phyloP scores from a whole-genome alignment of 2,888 invertebrate species.

The Leptopilina drosophilae region DNA sequence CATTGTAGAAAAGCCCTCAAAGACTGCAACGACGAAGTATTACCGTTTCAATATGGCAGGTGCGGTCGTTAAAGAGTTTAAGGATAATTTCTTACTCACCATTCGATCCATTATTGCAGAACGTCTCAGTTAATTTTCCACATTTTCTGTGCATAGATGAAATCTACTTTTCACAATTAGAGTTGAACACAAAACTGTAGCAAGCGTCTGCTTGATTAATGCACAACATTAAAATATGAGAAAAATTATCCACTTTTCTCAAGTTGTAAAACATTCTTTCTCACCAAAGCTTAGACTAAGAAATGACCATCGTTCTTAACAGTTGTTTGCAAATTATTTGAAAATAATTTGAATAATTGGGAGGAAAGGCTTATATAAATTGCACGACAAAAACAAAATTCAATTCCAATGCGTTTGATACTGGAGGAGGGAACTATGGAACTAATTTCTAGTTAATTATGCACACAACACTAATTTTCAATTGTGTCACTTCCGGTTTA shows the following conservation, averaged over 20 bases:
- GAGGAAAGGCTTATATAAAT: too few relatives aligned
- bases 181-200: background rate
- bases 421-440: too few relatives aligned
- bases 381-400: too few relatives aligned
- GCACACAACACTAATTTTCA: too few relatives aligned
- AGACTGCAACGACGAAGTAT: constrained; percentile 35
- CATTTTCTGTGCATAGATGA: constrained; percentile 6
- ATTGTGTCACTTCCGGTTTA: background rate
- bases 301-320: too few relatives aligned
- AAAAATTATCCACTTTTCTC: too few relatives aligned
- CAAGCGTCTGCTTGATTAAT: background rate
- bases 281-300: too few relatives aligned
- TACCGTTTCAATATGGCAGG: constrained; percentile 69
- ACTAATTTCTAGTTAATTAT: too few relatives aligned
- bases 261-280: too few relatives aligned
- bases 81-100: constrained; percentile 42
- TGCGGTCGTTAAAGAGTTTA: constrained; percentile 46
- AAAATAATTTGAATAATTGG: too few relatives aligned
- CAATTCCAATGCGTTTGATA: too few relatives aligned
- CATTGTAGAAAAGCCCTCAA: background rate
- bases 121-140: background rate
- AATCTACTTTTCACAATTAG: constrained; percentile 36
- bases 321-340: too few relatives aligned
- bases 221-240: background rate
- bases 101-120: background rate